Percentiles rank a stretch among this genome's conserved stretches.
These are phyloP conservation scores for Peucedramus taeniatus DNA, from an alignment of 2,113 vertebrate species.

Conservation along the genomic window DNA sequence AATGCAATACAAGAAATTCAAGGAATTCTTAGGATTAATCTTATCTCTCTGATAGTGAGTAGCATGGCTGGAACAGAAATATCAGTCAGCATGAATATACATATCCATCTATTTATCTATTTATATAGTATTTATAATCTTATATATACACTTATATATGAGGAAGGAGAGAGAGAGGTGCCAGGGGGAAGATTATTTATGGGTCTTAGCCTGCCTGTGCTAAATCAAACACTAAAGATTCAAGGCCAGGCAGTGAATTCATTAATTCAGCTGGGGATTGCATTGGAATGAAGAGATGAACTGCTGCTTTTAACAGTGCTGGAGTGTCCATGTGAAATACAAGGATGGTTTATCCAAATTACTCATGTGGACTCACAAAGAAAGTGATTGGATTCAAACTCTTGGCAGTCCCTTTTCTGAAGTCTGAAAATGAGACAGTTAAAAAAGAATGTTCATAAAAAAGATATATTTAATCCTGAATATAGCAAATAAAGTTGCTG, in stretches of 20 bases:
- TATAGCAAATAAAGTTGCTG: neutral
- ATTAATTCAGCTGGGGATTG: neutral
- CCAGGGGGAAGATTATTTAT: neutral
- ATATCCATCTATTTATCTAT: neutral
- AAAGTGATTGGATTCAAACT: neutral
- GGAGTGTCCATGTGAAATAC: neutral
- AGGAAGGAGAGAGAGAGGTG: neutral
- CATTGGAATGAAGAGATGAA: neutral
- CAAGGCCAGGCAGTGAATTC: neutral
- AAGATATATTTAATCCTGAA: neutral
- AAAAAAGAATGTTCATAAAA: neutral
- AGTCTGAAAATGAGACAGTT: neutral
- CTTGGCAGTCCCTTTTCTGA: neutral
- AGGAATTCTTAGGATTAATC: neutral
- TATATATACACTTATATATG: neutral
- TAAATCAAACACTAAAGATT: neutral
- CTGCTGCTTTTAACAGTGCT: neutral
- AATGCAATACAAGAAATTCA: neutral
- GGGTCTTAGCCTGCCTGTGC: neutral
- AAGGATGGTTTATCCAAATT: neutral
- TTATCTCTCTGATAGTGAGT: neutral
- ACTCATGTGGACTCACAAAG: neutral
- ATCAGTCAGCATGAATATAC: neutral
- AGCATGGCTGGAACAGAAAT: neutral
- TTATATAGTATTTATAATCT: neutral